Evolutionary conservation across 2,113 vertebrate species (phyloP).

Genomic region (Microcebus lehilahytsara): DNA sequence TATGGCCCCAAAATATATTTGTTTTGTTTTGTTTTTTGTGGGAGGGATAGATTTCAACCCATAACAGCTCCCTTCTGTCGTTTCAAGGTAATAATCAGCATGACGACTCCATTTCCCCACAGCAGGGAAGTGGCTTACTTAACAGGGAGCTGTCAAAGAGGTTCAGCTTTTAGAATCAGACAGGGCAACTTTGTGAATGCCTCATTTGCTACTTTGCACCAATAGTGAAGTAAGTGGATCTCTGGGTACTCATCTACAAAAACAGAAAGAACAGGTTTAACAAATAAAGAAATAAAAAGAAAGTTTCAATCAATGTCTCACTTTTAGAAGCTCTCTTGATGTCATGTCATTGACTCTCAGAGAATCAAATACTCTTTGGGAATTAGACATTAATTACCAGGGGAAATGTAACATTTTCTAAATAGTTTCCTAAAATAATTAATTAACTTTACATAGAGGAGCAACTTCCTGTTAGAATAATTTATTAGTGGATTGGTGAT

Average conservation of each 20-base stretch:
- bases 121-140: not conserved
- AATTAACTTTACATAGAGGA: not conserved
- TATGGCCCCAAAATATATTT: not conserved
- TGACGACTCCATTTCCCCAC: not conserved
- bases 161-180: constrained; percentile 1
- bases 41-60: not conserved
- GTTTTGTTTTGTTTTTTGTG: not conserved
- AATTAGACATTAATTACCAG: not conserved
- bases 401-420: not conserved
- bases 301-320: not conserved
- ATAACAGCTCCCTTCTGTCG: not conserved
- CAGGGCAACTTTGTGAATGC: not conserved
- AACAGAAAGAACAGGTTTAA: not conserved
- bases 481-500: not conserved
- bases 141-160: not conserved
- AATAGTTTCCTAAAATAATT: constrained; percentile 4
- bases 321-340: not conserved
- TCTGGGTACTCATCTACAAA: not conserved
- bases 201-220: not conserved
- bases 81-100: not conserved
- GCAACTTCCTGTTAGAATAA: not conserved
- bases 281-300: not conserved
- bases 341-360: not conserved
- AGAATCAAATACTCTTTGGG: not conserved
- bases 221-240: not conserved